These are phyloP conservation scores for Eutolmus rufibarbis DNA, from an alignment of 2,888 invertebrate genomes.

Conservation along the genomic window DNA sequence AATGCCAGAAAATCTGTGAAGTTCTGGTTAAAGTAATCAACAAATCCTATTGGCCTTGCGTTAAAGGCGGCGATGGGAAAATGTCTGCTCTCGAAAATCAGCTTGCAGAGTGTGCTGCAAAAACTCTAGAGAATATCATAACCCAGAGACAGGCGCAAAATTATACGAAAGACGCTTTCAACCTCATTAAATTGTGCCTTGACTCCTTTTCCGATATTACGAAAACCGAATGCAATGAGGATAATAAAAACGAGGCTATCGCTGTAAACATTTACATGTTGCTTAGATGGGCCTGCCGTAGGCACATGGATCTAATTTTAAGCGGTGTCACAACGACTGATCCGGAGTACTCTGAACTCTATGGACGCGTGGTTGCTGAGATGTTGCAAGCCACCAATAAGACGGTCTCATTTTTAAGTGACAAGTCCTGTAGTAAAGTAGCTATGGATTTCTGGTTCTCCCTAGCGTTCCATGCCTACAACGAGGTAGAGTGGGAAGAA, in stretches of 20 bases:
- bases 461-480: too few species aligned
- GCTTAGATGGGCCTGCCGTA: too few species aligned
- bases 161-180: conserved; percentile 67
- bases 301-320: too few species aligned
- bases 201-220: conserved; percentile 67
- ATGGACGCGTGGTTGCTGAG: too few species aligned
- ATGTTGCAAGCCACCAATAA: too few species aligned
- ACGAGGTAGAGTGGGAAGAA: too few species aligned
- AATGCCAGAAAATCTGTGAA: conserved; percentile 58
- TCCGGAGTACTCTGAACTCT: conserved; percentile 64
- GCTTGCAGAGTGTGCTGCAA: conserved; percentile 69
- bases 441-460: too few species aligned
- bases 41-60: conserved; percentile 63
- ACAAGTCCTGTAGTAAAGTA: too few species aligned
- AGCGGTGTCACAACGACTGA: too few species aligned
- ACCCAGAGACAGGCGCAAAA: conserved; percentile 70
- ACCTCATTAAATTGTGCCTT: conserved; percentile 68
- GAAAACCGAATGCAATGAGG: conserved; percentile 64
- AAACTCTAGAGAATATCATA: conserved; percentile 66
- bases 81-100: conserved; percentile 67
- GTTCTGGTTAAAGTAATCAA: conserved; percentile 61
- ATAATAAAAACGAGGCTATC: conserved; percentile 68
- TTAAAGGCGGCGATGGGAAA: conserved; percentile 62
- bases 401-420: too few species aligned
- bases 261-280: conserved; percentile 71